phyloP scores from a whole-genome alignment of 2,797 vertebrate species.

The Hapalemur alaotrensis region DNA sequence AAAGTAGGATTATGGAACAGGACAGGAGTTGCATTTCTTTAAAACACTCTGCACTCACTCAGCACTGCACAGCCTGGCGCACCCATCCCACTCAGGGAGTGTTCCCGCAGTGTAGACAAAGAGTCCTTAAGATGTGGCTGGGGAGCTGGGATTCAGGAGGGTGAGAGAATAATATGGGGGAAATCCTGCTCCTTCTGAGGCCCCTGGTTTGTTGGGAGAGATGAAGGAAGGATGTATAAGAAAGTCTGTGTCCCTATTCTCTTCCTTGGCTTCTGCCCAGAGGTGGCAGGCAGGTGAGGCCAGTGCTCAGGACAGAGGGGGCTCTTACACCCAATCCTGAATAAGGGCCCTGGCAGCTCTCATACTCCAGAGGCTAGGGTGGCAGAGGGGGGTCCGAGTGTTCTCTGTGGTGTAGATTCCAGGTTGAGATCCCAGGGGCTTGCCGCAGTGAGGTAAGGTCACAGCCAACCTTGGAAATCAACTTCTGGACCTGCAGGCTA shows the following conservation, averaged over 20 bases:
- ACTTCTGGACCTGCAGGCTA: neutral
- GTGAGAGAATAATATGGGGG: fast-evolving
- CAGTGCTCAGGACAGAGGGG: neutral
- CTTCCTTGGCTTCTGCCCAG: neutral
- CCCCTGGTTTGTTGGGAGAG: neutral
- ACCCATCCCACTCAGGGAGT: fast-evolving
- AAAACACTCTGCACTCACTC: neutral
- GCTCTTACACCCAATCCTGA: too few species aligned
- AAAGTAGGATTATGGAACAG: neutral
- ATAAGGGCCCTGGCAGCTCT: too few species aligned
- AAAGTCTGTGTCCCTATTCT: neutral
- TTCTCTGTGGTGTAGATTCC: neutral
- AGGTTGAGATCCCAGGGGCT: neutral
- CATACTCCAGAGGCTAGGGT: neutral
- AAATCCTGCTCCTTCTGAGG: neutral
- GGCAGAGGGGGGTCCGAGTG: neutral
- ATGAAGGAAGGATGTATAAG: too few species aligned
- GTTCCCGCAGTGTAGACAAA: fast-evolving
- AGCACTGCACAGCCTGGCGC: neutral
- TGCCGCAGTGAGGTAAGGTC: neutral
- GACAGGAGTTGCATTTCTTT: neutral
- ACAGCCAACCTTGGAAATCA: neutral
- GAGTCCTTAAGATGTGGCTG: neutral
- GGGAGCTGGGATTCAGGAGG: neutral
- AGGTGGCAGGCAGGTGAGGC: neutral